phyloP scores from a whole-genome alignment of 1,140 invertebrate species.

The Drosophila sucinea region DNA sequence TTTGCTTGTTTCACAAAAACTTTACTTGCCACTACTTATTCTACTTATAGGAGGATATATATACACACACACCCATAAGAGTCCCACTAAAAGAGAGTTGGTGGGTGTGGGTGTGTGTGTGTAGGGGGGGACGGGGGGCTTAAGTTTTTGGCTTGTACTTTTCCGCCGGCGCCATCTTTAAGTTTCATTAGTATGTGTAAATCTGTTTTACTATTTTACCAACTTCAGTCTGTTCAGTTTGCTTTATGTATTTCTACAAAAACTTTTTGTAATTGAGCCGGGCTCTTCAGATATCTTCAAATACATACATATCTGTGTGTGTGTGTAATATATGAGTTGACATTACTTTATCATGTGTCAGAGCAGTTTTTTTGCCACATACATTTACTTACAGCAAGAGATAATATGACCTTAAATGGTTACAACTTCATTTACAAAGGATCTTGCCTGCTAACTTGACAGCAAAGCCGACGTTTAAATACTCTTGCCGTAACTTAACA shows the following conservation, averaged over 20 bases:
- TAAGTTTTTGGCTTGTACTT: constrained; percentile 46
- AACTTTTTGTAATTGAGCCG: constrained; percentile 74
- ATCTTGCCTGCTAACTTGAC: neutral
- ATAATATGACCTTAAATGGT: constrained; percentile 1
- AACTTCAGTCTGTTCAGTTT: constrained; percentile 39
- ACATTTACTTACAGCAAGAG: neutral
- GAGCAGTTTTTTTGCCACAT: constrained; percentile 17
- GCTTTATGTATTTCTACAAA: constrained; percentile 42
- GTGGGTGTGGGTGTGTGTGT: neutral
- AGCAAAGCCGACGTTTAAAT: no score
- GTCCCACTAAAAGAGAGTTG: neutral
- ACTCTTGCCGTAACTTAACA: no score
- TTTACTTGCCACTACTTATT: constrained; percentile 58
- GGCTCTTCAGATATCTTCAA: neutral
- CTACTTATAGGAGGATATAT: constrained; percentile 32
- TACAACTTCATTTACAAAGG: neutral
- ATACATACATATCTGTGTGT: neutral
- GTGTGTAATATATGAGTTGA: constrained; percentile 66
- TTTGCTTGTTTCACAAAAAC: constrained; percentile 68
- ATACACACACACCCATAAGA: constrained; percentile 21
- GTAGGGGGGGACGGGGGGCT: constrained; percentile 12
- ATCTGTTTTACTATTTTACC: constrained; percentile 40
- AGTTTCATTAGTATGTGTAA: constrained; percentile 71
- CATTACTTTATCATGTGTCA: constrained; percentile 75
- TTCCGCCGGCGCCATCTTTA: constrained; percentile 78